A percentile compares a stretch with the other conserved stretches of the same genome.
Conservation (phyloP, 2,113 vertebrate genomes). For the Antechinus flavipes region DNA sequence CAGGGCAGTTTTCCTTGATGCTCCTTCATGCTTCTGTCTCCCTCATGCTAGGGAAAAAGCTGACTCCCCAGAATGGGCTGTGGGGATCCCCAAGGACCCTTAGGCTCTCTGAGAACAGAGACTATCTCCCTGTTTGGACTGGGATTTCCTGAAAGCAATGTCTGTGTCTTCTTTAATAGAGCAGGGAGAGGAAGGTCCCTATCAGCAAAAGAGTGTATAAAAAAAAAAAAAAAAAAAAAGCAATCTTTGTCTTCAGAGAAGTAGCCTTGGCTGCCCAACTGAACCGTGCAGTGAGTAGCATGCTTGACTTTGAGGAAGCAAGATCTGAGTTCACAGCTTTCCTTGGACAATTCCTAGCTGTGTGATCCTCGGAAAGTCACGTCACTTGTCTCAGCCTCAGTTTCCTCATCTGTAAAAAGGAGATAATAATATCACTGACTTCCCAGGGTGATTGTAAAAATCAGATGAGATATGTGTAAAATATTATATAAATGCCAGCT, state of each 20-base stretch:
- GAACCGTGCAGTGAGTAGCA: background rate
- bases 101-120: background rate
- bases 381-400: background rate
- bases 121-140: background rate
- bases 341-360: background rate
- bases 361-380: background rate
- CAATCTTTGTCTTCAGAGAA: background rate
- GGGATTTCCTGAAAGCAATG: background rate
- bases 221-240: background rate
- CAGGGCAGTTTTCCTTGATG: too few species aligned
- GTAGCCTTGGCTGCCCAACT: too few species aligned
- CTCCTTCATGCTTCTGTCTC: background rate
- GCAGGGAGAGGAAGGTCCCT: background rate
- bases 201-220: background rate
- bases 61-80: background rate
- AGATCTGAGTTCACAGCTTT: background rate
- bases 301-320: background rate
- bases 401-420: background rate
- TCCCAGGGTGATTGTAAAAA: background rate
- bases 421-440: background rate
- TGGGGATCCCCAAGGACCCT: background rate
- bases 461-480: background rate
- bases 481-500: background rate
- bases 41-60: background rate
- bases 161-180: background rate